Evolutionary conservation across 2,888 invertebrate species (phyloP).

Genomic region (Alitta virens): DNA sequence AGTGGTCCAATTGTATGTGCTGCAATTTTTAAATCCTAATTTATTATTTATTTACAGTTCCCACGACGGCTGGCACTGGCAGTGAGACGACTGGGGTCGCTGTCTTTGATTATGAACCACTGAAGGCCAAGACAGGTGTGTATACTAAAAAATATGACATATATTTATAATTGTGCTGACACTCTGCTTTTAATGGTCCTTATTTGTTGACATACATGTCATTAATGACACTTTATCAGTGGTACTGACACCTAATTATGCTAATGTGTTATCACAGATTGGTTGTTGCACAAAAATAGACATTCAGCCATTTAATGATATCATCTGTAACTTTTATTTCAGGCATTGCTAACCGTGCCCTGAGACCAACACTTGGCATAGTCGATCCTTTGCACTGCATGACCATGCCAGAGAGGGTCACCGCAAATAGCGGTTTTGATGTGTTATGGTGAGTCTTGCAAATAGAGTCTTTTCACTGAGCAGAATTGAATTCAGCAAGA

Average conservation of each 20-base stretch:
- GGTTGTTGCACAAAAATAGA: too few species aligned
- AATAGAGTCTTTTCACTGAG: not conserved
- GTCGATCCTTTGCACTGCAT: constrained; percentile 86
- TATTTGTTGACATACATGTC: too few species aligned
- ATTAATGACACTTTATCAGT: too few species aligned
- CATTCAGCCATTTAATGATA: too few species aligned
- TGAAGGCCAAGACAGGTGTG: constrained; percentile 76
- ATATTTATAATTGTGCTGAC: too few species aligned
- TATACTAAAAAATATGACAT: too few species aligned
- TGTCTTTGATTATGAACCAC: constrained; percentile 80
- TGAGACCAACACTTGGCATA: constrained; percentile 78
- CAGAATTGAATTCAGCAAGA: not conserved
- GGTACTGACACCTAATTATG: too few species aligned
- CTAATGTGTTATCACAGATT: too few species aligned
- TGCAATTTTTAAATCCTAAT: too few species aligned
- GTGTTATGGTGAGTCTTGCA: constrained; percentile 69
- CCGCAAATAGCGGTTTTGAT: constrained; percentile 75
- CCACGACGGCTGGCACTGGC: constrained; percentile 89
- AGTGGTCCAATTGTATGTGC: too few species aligned
- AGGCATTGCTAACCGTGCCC: constrained; percentile 71
- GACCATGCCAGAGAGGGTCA: constrained; percentile 76
- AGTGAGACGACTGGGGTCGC: constrained; percentile 87
- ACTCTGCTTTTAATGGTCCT: too few species aligned
- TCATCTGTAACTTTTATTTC: too few species aligned
- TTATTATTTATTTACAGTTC: constrained; percentile 67